A percentile compares a stretch with the other conserved stretches of the same genome.
Conservation (phyloP, 1,140 invertebrate genomes). For the Zaprionus inermis region DNA sequence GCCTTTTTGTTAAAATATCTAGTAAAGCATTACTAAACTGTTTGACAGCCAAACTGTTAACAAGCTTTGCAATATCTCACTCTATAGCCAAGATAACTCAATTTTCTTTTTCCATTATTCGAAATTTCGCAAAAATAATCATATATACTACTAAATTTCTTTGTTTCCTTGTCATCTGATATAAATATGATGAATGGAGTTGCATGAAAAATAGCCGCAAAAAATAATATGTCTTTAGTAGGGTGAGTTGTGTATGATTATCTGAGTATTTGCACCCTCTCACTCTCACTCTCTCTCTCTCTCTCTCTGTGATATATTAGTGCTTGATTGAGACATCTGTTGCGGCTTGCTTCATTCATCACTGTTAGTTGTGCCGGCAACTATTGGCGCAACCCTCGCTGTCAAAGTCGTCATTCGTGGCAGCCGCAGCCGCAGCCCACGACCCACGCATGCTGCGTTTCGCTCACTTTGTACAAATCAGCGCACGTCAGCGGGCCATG, state of each 20-base stretch:
- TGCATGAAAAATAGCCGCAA: not conserved
- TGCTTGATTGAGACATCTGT: slow-evolving; percentile 60
- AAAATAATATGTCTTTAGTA: slow-evolving; percentile 5
- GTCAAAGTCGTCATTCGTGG: slow-evolving; percentile 48
- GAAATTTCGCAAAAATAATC: too few relatives aligned
- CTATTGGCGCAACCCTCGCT: slow-evolving; percentile 63
- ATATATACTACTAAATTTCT: too few relatives aligned
- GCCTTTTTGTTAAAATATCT: too few relatives aligned
- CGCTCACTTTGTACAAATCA: slow-evolving; percentile 57
- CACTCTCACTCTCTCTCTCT: not conserved
- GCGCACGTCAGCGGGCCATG: slow-evolving; percentile 57
- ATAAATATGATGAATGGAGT: slow-evolving; percentile 6
- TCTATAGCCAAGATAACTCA: too few relatives aligned
- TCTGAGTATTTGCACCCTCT: not conserved
- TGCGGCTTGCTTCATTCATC: slow-evolving; percentile 55
- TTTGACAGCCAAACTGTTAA: too few relatives aligned
- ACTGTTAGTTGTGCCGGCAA: slow-evolving; percentile 29
- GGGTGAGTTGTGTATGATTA: not conserved
- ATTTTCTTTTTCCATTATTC: too few relatives aligned
- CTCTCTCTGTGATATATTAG: slow-evolving; percentile 12
- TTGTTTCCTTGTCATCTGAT: not conserved
- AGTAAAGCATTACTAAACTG: too few relatives aligned
- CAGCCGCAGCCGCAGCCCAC: slow-evolving; percentile 20
- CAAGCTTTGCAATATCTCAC: too few relatives aligned
- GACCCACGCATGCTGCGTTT: slow-evolving; percentile 47